phyloP scores from a whole-genome alignment of 2,888 invertebrate genomes.

The Odontothrips loti region DNA sequence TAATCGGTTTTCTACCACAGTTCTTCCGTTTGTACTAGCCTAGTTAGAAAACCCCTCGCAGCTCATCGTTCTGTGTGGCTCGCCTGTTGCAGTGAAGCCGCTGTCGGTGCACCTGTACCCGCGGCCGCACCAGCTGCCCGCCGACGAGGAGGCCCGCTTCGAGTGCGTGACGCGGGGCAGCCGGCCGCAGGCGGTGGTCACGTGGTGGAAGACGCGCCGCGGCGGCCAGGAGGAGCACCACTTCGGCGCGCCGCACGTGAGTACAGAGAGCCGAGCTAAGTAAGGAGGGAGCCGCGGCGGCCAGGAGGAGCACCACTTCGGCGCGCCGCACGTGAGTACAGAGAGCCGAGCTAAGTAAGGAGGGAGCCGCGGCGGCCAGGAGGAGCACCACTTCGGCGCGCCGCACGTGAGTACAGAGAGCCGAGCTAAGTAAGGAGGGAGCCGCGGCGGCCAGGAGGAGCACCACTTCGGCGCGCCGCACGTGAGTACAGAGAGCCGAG shows the following conservation, averaged over 20 bases:
- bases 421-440: constrained; percentile 55
- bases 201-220: constrained; percentile 53
- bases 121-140: constrained; percentile 72
- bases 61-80: no score
- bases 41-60: no score
- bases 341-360: constrained; percentile 55
- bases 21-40: no score
- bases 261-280: constrained; percentile 55
- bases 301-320: constrained; percentile 11
- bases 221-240: constrained; percentile 1
- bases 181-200: constrained; percentile 76
- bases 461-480: constrained; percentile 16
- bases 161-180: constrained; percentile 81
- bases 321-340: neutral
- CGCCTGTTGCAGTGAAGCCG: constrained; percentile 66
- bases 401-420: neutral
- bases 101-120: constrained; percentile 69
- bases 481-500: constrained; percentile 39
- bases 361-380: neutral
- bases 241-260: constrained; percentile 17
- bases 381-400: constrained; percentile 18
- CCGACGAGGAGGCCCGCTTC: constrained; percentile 72
- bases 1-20: no score
- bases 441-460: neutral
- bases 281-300: neutral